These are phyloP conservation scores for Allolobophora icterica DNA, from an alignment of 2,888 invertebrate species.

Conservation along the genomic window DNA sequence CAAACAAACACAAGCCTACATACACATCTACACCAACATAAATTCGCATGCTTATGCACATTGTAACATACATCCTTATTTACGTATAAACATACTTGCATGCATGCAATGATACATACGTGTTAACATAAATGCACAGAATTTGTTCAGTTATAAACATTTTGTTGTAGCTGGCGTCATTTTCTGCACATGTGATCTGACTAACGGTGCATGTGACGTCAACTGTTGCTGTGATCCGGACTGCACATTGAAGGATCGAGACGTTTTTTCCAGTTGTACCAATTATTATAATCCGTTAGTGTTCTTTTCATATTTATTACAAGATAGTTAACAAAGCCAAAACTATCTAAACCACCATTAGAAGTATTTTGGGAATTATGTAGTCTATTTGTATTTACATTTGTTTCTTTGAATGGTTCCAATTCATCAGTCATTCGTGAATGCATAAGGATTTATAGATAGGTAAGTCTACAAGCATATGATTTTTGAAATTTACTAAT, in stretches of 20 bases:
- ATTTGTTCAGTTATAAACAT: neutral
- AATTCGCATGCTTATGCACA: neutral
- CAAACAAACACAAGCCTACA: no score
- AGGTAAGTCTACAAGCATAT: no score
- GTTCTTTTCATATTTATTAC: neutral
- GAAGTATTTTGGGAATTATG: neutral
- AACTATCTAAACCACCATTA: neutral
- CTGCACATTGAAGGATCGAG: neutral
- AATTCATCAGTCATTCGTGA: neutral
- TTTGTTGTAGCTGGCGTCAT: neutral
- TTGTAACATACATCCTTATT: neutral
- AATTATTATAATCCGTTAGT: neutral
- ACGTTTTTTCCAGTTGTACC: slow-evolving; percentile 9
- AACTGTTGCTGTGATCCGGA: slow-evolving; percentile 10
- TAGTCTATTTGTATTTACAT: neutral
- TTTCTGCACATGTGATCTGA: neutral
- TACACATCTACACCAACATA: no score
- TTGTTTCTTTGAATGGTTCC: neutral
- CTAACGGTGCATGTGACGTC: neutral
- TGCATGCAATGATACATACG: neutral
- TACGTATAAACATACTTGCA: neutral
- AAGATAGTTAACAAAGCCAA: neutral
- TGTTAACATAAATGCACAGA: neutral
- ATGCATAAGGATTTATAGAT: no score
- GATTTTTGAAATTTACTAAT: no score